phyloP scores from a whole-genome alignment of 2,797 vertebrate genomes.

The Sardinella longiceps region DNA sequence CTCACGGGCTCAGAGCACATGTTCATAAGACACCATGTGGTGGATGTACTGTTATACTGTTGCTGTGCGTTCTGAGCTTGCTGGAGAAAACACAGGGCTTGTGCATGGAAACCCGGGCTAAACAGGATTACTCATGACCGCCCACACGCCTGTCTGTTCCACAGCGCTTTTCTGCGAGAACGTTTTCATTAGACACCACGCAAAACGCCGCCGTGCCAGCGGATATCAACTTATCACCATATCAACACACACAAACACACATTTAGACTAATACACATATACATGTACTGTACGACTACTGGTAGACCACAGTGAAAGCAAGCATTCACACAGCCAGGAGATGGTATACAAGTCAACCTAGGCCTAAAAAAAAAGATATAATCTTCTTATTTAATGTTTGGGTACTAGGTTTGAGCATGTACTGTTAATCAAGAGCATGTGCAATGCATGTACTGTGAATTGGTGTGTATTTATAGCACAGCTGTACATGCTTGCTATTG shows the following conservation, averaged over 20 bases:
- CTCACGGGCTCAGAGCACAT: not conserved
- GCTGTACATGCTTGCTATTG: not conserved
- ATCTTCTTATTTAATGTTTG: not conserved
- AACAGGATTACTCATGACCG: constrained; percentile 41
- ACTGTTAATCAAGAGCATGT: not conserved
- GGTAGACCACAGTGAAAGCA: not conserved
- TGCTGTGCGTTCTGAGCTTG: not conserved
- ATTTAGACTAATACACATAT: not conserved
- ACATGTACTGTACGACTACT: not conserved
- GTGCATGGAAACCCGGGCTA: not conserved
- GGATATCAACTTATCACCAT: constrained; percentile 1
- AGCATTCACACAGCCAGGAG: not conserved
- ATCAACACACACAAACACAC: not conserved
- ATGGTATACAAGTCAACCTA: not conserved
- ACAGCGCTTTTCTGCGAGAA: not conserved
- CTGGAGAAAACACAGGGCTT: not conserved
- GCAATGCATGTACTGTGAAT: too few relatives aligned
- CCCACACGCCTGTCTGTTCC: constrained; percentile 35
- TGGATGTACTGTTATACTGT: not conserved
- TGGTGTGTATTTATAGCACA: not conserved
- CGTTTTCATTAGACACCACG: constrained; percentile 17
- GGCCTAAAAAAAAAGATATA: not conserved
- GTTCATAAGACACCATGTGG: not conserved
- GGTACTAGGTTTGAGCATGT: not conserved
- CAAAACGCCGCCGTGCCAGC: not conserved